phyloP scores from a whole-genome alignment of 2,113 vertebrate species.

The Lophotis ruficrista region DNA sequence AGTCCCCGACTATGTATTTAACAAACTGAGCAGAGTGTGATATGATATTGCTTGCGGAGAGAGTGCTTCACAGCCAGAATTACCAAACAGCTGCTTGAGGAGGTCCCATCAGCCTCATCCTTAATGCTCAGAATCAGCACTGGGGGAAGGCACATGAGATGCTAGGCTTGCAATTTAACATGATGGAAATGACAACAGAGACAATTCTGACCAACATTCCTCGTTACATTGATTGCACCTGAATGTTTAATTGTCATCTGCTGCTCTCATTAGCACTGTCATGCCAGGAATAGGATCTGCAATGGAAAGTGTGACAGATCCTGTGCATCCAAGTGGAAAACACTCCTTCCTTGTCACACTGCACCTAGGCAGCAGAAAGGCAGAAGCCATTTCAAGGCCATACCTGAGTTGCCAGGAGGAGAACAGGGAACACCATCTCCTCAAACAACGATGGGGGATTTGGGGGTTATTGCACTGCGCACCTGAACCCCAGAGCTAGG shows the following conservation, averaged over 20 bases:
- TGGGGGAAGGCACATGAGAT: fast-evolving
- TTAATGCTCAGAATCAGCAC: background rate
- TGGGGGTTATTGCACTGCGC: background rate
- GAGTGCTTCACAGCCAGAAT: background rate
- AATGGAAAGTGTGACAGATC: background rate
- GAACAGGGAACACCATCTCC: background rate
- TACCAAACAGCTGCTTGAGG: slow-evolving; percentile 1
- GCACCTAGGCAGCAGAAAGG: background rate
- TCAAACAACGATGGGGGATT: fast-evolving
- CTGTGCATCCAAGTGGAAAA: background rate
- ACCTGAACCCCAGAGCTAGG: background rate
- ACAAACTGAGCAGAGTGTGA: background rate
- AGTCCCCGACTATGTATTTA: background rate
- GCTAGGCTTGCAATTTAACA: background rate
- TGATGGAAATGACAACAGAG: background rate
- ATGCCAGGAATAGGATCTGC: background rate
- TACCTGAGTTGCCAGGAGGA: background rate
- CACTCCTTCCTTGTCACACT: background rate
- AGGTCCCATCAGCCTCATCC: background rate
- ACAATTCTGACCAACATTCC: background rate
- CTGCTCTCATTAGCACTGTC: background rate
- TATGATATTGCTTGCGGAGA: background rate
- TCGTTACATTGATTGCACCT: background rate
- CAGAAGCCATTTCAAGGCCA: background rate
- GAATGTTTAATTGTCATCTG: background rate